Conservation (phyloP, 2,797 vertebrate species). For the Mormyrops attenuatus region DNA sequence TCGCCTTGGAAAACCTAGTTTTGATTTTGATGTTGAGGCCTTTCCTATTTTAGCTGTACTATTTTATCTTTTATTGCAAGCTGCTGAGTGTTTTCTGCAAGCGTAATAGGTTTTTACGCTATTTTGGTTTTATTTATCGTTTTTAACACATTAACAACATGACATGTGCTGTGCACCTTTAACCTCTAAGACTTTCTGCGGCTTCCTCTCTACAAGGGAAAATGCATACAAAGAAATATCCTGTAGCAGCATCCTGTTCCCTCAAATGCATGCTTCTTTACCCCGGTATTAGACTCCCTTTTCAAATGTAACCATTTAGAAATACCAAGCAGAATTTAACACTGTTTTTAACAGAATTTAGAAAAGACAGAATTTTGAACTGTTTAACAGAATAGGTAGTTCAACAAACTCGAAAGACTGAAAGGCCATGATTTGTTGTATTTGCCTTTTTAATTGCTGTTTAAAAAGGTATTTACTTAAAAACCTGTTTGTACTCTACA, state of each 20-base stretch:
- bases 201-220: slow-evolving; percentile 13
- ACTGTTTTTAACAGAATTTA: background rate
- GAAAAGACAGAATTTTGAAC: background rate
- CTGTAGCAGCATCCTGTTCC: slow-evolving; percentile 7
- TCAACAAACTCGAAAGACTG: background rate
- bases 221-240: background rate
- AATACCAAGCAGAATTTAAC: background rate
- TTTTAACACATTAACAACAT: background rate
- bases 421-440: background rate
- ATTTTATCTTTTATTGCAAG: background rate
- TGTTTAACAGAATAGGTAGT: background rate
- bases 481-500: slow-evolving; percentile 39
- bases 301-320: background rate
- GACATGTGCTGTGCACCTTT: background rate
- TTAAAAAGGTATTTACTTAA: background rate
- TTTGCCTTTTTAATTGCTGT: background rate
- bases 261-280: background rate
- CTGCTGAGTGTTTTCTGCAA: background rate
- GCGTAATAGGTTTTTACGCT: background rate
- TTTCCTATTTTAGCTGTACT: background rate
- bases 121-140: background rate
- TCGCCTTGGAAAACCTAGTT: background rate
- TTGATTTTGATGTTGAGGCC: background rate
- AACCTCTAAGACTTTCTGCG: background rate
- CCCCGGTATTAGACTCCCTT: background rate